Evolutionary conservation across 2,888 invertebrate species (phyloP).

Genomic region (Yponomeuta cagnagella): DNA sequence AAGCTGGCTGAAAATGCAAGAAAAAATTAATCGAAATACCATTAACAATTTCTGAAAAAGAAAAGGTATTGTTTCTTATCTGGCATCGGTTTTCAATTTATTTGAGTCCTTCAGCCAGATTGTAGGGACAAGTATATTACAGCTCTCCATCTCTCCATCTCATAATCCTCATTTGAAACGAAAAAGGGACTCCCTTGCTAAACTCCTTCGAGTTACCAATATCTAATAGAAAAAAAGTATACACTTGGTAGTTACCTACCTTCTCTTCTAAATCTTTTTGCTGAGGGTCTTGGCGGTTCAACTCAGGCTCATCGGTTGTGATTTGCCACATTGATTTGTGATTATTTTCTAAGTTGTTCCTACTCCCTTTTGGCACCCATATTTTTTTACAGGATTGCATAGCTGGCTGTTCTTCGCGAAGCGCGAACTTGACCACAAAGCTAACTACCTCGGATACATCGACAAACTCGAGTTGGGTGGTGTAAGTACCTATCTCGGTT

Average conservation of each 20-base stretch:
- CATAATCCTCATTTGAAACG: too few species aligned
- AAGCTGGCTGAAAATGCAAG: not conserved
- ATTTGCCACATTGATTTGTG: not conserved
- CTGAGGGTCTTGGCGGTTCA: too few species aligned
- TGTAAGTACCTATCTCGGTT: constrained; percentile 66
- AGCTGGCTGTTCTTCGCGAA: constrained; percentile 93
- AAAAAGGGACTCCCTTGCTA: too few species aligned
- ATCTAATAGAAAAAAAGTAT: too few species aligned
- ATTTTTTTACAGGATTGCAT: constrained; percentile 81
- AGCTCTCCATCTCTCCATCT: too few species aligned
- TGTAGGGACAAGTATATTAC: not conserved
- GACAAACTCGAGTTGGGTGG: constrained; percentile 84
- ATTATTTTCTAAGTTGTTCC: not conserved
- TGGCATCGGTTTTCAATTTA: not conserved
- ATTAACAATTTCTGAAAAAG: not conserved
- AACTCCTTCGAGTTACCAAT: too few species aligned
- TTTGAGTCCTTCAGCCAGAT: not conserved
- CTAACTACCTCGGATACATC: constrained; percentile 88
- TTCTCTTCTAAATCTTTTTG: too few species aligned
- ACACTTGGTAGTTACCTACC: too few species aligned
- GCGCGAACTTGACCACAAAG: constrained; percentile 82
- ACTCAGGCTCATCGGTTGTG: too few species aligned
- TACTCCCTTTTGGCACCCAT: not conserved
- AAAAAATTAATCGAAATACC: not conserved
- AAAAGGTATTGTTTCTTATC: not conserved